These are phyloP conservation scores for Ostrea denselamellosa DNA, from an alignment of 1,140 invertebrate species.

Conservation along the genomic window DNA sequence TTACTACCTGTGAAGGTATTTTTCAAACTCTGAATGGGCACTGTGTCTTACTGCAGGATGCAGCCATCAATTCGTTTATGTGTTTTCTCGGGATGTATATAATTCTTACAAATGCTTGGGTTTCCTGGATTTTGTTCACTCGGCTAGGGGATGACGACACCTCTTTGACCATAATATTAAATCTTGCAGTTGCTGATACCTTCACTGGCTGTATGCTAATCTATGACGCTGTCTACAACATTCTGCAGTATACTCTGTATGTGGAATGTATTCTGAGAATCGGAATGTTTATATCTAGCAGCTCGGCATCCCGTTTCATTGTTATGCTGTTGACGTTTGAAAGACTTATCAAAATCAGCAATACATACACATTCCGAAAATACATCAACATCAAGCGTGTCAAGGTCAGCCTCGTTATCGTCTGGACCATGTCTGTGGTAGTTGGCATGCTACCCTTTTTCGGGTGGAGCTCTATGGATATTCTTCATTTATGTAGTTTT, in stretches of 20 bases:
- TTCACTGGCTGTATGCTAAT: conserved; percentile 49
- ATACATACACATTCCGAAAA: conserved; percentile 41
- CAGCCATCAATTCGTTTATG: neutral
- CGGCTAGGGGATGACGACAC: conserved; percentile 8
- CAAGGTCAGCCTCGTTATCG: neutral
- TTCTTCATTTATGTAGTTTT: conserved; percentile 50
- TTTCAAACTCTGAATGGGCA: neutral
- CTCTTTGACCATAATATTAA: conserved; percentile 42
- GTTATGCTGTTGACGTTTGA: conserved; percentile 48
- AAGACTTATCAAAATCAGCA: conserved; percentile 51
- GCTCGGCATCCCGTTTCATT: conserved; percentile 49
- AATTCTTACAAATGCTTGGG: conserved; percentile 22
- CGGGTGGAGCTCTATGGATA: conserved; percentile 54
- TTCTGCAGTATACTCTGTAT: conserved; percentile 50
- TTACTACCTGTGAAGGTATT: neutral
- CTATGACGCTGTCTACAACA: conserved; percentile 53
- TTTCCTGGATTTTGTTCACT: conserved; percentile 11
- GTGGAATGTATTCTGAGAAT: conserved; percentile 53
- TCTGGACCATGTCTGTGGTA: conserved; percentile 46
- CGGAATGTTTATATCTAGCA: conserved; percentile 46
- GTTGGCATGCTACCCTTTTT: conserved; percentile 53
- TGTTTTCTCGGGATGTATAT: neutral
- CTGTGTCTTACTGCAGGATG: conserved; percentile 27
- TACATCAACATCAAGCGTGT: conserved; percentile 22
- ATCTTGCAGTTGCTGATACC: conserved; percentile 47